phyloP scores from a whole-genome alignment of 2,888 invertebrate species.

The Callyntrura sp. region DNA sequence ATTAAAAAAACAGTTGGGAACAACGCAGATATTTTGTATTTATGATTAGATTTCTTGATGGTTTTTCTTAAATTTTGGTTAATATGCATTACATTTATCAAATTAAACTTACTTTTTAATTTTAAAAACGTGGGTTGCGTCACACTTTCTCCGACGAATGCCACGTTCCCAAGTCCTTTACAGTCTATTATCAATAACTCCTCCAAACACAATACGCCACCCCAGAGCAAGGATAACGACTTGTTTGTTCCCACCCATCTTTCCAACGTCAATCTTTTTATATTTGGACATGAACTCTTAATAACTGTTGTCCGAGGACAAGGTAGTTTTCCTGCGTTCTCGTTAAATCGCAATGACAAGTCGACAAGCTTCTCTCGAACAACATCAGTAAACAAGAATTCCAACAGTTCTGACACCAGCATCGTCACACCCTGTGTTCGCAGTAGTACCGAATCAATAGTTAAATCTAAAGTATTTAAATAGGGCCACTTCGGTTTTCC shows the following conservation, averaged over 20 bases:
- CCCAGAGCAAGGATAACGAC: constrained; percentile 12
- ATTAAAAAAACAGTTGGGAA: too few species aligned
- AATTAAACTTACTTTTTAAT: constrained; percentile 17
- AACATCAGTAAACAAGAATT: not conserved
- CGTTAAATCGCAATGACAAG: not conserved
- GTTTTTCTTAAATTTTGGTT: not conserved
- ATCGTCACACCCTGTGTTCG: not conserved
- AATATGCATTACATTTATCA: not conserved
- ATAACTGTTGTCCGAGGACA: not conserved
- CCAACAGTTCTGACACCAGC: not conserved
- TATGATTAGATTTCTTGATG: too few species aligned
- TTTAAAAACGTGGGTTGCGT: not conserved
- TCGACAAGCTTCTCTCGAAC: not conserved
- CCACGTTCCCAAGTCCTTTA: constrained; percentile 10
- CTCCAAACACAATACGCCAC: not conserved
- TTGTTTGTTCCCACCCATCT: constrained; percentile 21
- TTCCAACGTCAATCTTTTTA: not conserved
- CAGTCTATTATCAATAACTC: not conserved
- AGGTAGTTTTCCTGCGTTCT: not conserved
- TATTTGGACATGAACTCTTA: not conserved
- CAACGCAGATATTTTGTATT: too few species aligned
- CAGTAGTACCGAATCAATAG: not conserved
- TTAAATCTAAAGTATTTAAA: not conserved
- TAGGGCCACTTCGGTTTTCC: not conserved
- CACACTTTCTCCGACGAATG: constrained; percentile 11